phyloP scores from a whole-genome alignment of 2,888 invertebrate genomes.

The Magallana nippona region DNA sequence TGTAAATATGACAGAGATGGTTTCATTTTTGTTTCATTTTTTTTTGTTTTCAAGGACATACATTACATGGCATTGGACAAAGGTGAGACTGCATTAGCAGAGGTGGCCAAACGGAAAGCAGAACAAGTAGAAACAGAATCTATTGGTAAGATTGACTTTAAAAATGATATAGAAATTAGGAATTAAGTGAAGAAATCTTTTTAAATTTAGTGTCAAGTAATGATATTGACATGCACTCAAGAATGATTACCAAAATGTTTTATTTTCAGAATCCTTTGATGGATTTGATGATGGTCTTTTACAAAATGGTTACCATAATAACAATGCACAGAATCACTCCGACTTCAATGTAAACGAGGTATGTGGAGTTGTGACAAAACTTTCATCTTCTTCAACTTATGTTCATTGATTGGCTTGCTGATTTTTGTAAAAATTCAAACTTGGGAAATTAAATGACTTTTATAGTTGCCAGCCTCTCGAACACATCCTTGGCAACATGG shows the following conservation, averaged over 20 bases:
- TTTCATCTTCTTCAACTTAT: neutral
- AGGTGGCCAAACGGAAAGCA: constrained; percentile 76
- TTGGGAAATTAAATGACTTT: neutral
- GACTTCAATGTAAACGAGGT: constrained; percentile 42
- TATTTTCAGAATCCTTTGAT: constrained; percentile 54
- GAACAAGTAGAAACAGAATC: constrained; percentile 74
- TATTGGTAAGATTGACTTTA: constrained; percentile 56
- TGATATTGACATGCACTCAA: neutral
- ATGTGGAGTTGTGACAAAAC: neutral
- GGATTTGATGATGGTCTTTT: constrained; percentile 54
- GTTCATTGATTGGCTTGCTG: too few species aligned
- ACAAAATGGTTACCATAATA: constrained; percentile 48
- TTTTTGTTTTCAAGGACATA: constrained; percentile 78
- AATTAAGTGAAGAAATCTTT: too few species aligned
- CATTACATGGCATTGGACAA: constrained; percentile 78
- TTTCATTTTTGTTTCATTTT: constrained; percentile 13
- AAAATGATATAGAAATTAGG: too few species aligned
- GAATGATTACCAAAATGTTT: neutral
- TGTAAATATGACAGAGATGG: too few species aligned
- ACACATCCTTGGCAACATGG: constrained; percentile 72
- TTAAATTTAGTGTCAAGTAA: neutral
- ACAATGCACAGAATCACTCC: constrained; percentile 34
- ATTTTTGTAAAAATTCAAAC: neutral
- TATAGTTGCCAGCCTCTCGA: constrained; percentile 66
- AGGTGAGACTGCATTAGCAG: constrained; percentile 77